A percentile compares a stretch with the other conserved stretches of the same genome.
Conservation (phyloP, 2,797 vertebrate species). For the Sebastes baramenuke region DNA sequence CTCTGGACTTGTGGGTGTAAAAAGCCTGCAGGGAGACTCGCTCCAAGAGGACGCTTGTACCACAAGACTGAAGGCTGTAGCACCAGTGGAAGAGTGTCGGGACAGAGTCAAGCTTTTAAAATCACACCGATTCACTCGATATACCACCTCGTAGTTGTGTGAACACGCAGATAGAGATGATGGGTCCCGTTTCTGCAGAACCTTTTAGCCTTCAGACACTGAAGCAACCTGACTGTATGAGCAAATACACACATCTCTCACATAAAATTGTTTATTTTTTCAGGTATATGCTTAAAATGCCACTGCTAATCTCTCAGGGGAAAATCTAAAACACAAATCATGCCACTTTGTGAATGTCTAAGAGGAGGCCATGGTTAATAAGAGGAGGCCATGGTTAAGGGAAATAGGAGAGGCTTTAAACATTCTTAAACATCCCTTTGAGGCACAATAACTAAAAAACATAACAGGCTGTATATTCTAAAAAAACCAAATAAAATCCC, state of each 20-base stretch:
- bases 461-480: not conserved
- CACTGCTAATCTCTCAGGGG: not conserved
- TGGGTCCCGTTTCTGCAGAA: not conserved
- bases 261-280: not conserved
- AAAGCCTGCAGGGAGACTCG: not conserved
- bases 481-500: not conserved
- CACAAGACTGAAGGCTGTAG: not conserved
- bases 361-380: not conserved
- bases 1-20: not conserved
- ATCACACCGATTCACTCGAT: not conserved
- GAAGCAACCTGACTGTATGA: not conserved
- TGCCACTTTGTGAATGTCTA: not conserved
- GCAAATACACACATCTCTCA: not conserved
- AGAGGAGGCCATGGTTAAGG: no score
- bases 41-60: not conserved
- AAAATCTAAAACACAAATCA: not conserved
- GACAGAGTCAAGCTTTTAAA: not conserved
- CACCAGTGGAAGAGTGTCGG: not conserved
- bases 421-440: not conserved
- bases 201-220: not conserved
- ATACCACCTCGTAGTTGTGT: not conserved
- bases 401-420: not conserved
- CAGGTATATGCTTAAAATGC: not conserved
- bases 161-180: not conserved
- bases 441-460: not conserved